Conservation (phyloP, 2,797 vertebrate species). For the Nothura maculosa region DNA sequence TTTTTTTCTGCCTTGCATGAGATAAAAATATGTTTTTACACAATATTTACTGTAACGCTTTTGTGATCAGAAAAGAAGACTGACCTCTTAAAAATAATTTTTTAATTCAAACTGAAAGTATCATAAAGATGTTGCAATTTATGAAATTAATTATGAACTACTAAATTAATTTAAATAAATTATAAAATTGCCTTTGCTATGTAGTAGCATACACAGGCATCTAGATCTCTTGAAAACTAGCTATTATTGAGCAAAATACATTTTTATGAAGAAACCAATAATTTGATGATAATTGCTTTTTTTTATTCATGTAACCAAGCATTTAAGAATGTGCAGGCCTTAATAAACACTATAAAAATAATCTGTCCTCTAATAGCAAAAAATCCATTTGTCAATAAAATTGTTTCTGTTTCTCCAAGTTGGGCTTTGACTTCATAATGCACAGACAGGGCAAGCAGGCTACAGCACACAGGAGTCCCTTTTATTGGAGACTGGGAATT, state of each 20-base stretch:
- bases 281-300: too few species aligned
- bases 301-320: background rate
- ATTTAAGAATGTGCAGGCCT: background rate
- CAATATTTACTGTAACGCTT: background rate
- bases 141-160: background rate
- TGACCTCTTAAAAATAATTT: background rate
- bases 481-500: background rate
- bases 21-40: background rate
- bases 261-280: background rate
- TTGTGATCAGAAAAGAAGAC: background rate
- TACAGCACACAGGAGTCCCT: background rate
- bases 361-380: constrained; percentile 13
- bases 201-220: background rate
- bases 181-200: background rate
- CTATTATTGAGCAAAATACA: background rate
- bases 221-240: background rate
- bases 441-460: background rate
- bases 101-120: background rate
- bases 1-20: background rate
- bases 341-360: background rate
- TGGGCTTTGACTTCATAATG: background rate
- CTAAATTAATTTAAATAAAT: background rate
- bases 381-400: background rate
- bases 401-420: background rate
- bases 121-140: background rate